A percentile compares a stretch with the other conserved stretches of the same genome.
Evolutionary conservation across 2,888 invertebrate genomes (phyloP).

Genomic region (Lysandra coridon): DNA sequence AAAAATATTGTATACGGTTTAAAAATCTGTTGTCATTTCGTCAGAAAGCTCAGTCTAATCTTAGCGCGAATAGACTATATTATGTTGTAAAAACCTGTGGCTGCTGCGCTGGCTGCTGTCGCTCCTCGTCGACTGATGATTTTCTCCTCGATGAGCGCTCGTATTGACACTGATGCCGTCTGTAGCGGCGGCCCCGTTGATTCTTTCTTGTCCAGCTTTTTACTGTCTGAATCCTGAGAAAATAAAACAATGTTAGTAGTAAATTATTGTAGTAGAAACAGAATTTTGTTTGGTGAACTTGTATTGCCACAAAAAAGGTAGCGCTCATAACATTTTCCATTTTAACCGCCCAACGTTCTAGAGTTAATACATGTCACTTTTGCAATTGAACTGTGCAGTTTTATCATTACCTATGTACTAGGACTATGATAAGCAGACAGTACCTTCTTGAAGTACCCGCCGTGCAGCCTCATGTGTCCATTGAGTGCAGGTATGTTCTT

Average conservation of each 20-base stretch:
- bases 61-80: background rate
- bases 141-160: conserved; percentile 95
- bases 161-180: conserved; percentile 94
- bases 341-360: too few relatives aligned
- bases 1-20: too few relatives aligned
- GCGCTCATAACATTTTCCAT: too few relatives aligned
- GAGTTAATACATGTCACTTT: too few relatives aligned
- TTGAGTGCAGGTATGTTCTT: conserved; percentile 98
- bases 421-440: background rate
- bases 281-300: too few relatives aligned
- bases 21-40: too few relatives aligned
- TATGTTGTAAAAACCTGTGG: conserved; percentile 46
- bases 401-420: too few relatives aligned
- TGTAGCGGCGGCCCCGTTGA: conserved; percentile 90
- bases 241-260: background rate
- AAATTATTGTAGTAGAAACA: too few relatives aligned
- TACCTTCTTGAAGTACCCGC: conserved; percentile 96
- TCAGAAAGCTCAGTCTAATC: background rate
- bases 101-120: conserved; percentile 54
- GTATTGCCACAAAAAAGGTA: too few relatives aligned
- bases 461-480: conserved; percentile 98
- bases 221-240: conserved; percentile 88
- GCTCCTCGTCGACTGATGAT: conserved; percentile 92
- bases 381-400: too few relatives aligned
- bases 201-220: conserved; percentile 92